phyloP scores from a whole-genome alignment of 2,113 vertebrate species.

The Cricetomys ansorgei region DNA sequence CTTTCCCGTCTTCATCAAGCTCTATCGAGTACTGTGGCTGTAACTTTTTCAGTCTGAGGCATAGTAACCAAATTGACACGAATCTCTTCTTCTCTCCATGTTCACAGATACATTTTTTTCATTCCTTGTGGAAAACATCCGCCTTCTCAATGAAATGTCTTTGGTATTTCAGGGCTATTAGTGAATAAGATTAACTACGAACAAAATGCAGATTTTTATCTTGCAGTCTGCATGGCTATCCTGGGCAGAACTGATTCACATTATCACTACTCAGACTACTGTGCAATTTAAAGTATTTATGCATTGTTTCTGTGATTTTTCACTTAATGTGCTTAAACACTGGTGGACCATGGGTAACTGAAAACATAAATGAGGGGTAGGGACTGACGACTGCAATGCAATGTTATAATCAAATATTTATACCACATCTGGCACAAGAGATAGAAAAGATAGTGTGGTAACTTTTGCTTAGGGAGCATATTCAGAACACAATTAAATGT shows the following conservation, averaged over 20 bases:
- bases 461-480: conserved; percentile 1
- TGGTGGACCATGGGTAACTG: background rate
- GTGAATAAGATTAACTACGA: background rate
- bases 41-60: background rate
- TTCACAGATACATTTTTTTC: background rate
- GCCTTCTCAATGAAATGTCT: background rate
- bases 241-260: background rate
- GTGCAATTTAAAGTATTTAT: background rate
- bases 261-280: background rate
- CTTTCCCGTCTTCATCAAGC: background rate
- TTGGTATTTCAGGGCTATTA: background rate
- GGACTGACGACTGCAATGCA: too few species aligned
- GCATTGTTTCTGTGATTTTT: background rate
- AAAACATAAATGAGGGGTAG: background rate
- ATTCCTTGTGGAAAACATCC: background rate
- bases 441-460: background rate
- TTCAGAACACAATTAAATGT: conserved; percentile 26
- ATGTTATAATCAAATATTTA: background rate
- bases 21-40: background rate
- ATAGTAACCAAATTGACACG: background rate
- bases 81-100: background rate
- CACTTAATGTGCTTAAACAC: background rate
- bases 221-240: background rate
- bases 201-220: background rate
- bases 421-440: background rate